Percentiles rank a stretch among this genome's conserved stretches.
phyloP scores from a whole-genome alignment of 2,797 vertebrate genomes.

The Gymnodraco acuticeps region DNA sequence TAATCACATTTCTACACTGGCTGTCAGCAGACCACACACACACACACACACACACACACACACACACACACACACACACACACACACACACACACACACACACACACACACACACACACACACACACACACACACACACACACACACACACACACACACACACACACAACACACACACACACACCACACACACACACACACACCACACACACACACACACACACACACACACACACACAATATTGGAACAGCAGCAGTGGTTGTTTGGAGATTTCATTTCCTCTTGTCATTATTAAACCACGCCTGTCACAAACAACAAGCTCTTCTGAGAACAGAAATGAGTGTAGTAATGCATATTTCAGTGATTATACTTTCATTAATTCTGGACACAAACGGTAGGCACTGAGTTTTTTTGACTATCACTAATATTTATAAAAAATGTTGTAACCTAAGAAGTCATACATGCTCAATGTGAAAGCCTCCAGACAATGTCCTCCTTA shows the following conservation, averaged over 20 bases:
- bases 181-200: too few relatives aligned
- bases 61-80: too few relatives aligned
- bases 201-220: too few relatives aligned
- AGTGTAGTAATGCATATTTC: constrained; percentile 50
- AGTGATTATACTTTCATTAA: constrained; percentile 43
- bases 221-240: not conserved
- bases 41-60: too few relatives aligned
- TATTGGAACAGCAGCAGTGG: constrained; percentile 33
- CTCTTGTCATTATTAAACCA: constrained; percentile 51
- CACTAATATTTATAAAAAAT: constrained; percentile 50
- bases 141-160: too few relatives aligned
- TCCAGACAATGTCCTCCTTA: constrained; percentile 49
- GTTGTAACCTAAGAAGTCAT: constrained; percentile 43
- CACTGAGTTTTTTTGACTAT: constrained; percentile 15
- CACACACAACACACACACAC: too few relatives aligned
- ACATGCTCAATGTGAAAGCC: constrained; percentile 38
- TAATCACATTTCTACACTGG: constrained; percentile 67
- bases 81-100: too few relatives aligned
- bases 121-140: too few relatives aligned
- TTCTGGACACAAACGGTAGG: constrained; percentile 32
- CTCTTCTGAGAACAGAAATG: constrained; percentile 28
- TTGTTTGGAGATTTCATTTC: constrained; percentile 59
- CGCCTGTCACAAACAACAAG: constrained; percentile 45
- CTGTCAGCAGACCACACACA: constrained; percentile 47
- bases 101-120: too few relatives aligned